These are phyloP conservation scores for Anguilla anguilla DNA, from an alignment of 2,797 vertebrate species.

Conservation along the genomic window DNA sequence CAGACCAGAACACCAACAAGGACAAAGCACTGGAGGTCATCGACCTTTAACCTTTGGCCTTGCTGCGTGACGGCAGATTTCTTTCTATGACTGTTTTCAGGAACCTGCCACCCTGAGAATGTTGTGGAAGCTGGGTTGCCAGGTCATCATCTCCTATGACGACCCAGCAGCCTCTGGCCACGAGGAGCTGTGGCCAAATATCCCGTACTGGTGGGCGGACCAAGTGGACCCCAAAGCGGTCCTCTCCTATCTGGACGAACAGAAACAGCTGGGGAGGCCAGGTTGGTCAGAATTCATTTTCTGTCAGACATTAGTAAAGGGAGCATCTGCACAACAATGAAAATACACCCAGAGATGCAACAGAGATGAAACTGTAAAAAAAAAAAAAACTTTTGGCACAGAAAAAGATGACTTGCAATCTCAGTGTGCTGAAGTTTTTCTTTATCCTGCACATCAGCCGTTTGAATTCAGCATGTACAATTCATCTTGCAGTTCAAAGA, in stretches of 20 bases:
- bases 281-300: constrained; percentile 57
- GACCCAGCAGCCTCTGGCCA: constrained; percentile 61
- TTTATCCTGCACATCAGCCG: too few relatives aligned
- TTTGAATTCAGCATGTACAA: neutral
- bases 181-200: constrained; percentile 74
- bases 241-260: constrained; percentile 76
- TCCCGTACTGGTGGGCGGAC: constrained; percentile 86
- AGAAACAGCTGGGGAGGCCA: constrained; percentile 72
- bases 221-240: constrained; percentile 70
- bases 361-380: neutral
- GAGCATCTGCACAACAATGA: neutral
- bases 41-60: neutral
- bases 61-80: neutral
- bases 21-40: neutral
- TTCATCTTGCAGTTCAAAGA: neutral
- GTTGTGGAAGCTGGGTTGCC: constrained; percentile 78
- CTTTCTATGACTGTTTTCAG: constrained; percentile 57
- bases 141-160: constrained; percentile 83
- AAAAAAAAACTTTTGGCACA: too few relatives aligned
- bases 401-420: neutral
- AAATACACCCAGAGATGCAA: neutral
- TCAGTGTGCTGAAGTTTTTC: too few relatives aligned
- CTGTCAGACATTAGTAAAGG: neutral
- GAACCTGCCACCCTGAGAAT: constrained; percentile 73
- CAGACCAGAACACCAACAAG: neutral